A percentile compares a stretch with the other conserved stretches of the same genome.
These are phyloP conservation scores for Cossypha dichroa DNA, from an alignment of 2,797 vertebrate species.

Conservation along the genomic window DNA sequence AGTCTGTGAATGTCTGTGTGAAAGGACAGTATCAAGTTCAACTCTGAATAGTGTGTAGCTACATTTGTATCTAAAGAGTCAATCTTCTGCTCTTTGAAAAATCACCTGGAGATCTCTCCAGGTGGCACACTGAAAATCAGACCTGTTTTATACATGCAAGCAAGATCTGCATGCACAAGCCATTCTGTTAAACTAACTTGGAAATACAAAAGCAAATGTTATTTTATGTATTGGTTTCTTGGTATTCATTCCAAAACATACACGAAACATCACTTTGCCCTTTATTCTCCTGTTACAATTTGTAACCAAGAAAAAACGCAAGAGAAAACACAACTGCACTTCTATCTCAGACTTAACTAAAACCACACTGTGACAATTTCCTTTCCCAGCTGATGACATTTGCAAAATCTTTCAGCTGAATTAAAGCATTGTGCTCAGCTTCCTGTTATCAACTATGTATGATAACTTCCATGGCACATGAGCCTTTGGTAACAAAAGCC, in stretches of 20 bases:
- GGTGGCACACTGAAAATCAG: not conserved
- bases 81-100: not conserved
- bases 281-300: not conserved
- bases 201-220: not conserved
- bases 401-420: constrained; percentile 63
- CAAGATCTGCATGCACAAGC: not conserved
- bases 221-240: not conserved
- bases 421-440: constrained; percentile 65
- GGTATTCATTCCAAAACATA: not conserved
- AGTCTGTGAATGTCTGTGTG: not conserved
- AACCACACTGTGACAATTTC: constrained; percentile 32
- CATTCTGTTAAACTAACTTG: not conserved
- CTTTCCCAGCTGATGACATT: constrained; percentile 63
- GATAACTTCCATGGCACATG: constrained; percentile 56
- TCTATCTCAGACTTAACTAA: constrained; percentile 5
- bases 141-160: not conserved
- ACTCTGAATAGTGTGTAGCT: not conserved
- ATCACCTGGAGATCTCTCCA: fast-evolving
- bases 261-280: not conserved
- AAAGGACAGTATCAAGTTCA: not conserved
- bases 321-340: not conserved
- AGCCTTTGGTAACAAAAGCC: constrained; percentile 53
- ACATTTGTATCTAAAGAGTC: not conserved
- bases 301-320: not conserved
- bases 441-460: constrained; percentile 55